These are phyloP conservation scores for Characodon lateralis DNA, from an alignment of 2,797 vertebrate species.

Conservation along the genomic window DNA sequence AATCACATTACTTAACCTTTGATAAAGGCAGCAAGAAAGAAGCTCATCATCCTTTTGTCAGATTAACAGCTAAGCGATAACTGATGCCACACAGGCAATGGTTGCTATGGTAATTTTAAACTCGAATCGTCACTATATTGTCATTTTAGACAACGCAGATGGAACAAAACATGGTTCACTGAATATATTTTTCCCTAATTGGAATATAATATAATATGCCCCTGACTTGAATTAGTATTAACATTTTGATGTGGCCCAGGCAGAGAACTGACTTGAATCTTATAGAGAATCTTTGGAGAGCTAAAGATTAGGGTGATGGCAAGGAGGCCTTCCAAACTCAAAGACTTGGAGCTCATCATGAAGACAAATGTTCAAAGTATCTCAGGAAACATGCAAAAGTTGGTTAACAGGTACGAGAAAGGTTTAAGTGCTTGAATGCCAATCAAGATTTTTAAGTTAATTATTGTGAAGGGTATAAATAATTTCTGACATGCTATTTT, in stretches of 20 bases:
- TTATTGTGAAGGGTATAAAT: not conserved
- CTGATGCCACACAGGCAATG: not conserved
- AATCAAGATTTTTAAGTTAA: not conserved
- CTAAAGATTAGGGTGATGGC: not conserved
- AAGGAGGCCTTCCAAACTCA: not conserved
- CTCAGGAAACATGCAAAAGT: not conserved
- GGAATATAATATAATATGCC: no score
- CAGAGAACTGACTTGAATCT: not conserved
- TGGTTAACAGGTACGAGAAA: not conserved
- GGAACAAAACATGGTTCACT: not conserved
- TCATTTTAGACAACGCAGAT: not conserved
- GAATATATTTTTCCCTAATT: not conserved
- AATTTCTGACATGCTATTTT: not conserved
- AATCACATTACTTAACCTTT: not conserved
- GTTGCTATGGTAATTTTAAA: not conserved
- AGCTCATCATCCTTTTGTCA: not conserved
- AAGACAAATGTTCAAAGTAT: not conserved
- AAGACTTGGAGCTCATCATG: not conserved
- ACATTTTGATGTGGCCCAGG: not conserved
- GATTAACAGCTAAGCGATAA: not conserved
- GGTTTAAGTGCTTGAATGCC: not conserved
- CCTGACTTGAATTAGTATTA: no score
- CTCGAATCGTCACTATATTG: not conserved
- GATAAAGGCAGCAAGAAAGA: not conserved
- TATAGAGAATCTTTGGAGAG: not conserved